Evolutionary conservation across 2,113 vertebrate genomes (phyloP), one percentile per base, ranked within the genome.

Genomic region (Caranx melampygus): DNA sequence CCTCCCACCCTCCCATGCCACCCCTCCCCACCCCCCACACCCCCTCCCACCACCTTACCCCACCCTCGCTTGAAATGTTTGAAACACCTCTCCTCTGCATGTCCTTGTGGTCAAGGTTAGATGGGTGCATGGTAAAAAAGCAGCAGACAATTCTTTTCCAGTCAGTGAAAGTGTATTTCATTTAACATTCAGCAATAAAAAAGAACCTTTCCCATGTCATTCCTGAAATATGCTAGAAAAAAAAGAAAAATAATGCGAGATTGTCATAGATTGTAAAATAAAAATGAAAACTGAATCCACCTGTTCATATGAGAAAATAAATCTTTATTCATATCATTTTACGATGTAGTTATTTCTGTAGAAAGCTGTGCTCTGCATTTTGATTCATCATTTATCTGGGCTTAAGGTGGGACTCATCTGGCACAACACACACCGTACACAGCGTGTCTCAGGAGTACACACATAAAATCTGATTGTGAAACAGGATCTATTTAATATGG

Each of bases 151-250:
- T 96, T 96, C 91, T 96, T 96, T 95, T 94, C 85, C 85, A 96
- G 95, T 96, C 94, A 95, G 95, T 96, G 91, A 95, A 97, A 96
- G 95, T 98, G 95, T 97, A 95, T 96, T 96, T 96, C 93, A 96
- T 95, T 96, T 96, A 95, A 97, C 95, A 96, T 96, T 96, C 97
- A 98, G 97, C 97, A 99, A 99, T 99, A 99, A 98, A 95, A 93
- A 86, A 85, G 68, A 70, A 76, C 79, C 79, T 91, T 86, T 92
- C 89, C 87, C 93, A 94, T 94, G 91, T 94, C 94, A 95, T 94
- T 91, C 91, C 92, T 95, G 96, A 95, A 96, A 95, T 96, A 97
- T 96, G 95, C 94, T 96, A 96, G 95, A 94, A 95, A 95, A 93
- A 95, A 95, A 92, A 89, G 79, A 60, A 82, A 91, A 92, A 89